Percentiles rank a stretch among this genome's conserved stretches.
phyloP scores from a whole-genome alignment of 2,113 vertebrate genomes.

The Carettochelys insculpta region DNA sequence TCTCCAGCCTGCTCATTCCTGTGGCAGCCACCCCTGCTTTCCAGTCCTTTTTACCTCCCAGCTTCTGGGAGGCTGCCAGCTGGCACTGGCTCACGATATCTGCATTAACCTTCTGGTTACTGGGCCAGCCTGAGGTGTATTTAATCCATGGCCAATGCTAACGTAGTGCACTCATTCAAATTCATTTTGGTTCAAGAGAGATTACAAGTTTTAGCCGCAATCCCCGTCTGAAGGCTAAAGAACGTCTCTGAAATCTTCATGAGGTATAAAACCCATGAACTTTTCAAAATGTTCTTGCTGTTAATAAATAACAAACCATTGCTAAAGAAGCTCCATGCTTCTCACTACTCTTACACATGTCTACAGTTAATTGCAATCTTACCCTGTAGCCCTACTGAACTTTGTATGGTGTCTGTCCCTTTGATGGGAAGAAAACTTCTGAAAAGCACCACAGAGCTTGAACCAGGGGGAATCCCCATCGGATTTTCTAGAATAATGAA shows the following conservation, averaged over 20 bases:
- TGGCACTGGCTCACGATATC: not conserved
- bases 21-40: not conserved
- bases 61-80: too few species aligned
- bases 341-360: not conserved
- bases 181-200: not conserved
- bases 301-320: too few species aligned
- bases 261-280: not conserved
- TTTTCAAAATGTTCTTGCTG: rapidly evolving
- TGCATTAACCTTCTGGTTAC: not conserved
- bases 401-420: not conserved
- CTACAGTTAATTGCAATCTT: not conserved
- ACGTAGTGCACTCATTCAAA: not conserved
- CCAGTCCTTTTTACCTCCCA: not conserved
- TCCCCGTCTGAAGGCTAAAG: not conserved
- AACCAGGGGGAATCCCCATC: not conserved
- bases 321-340: not conserved
- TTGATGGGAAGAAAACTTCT: not conserved
- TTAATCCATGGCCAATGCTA: not conserved
- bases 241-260: not conserved
- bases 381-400: not conserved
- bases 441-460: not conserved
- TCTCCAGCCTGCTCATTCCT: not conserved
- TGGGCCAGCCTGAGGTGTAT: not conserved
- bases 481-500: conserved; percentile 1
- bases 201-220: not conserved